phyloP scores from a whole-genome alignment of 1,140 invertebrate species.

The Eueides isabella region DNA sequence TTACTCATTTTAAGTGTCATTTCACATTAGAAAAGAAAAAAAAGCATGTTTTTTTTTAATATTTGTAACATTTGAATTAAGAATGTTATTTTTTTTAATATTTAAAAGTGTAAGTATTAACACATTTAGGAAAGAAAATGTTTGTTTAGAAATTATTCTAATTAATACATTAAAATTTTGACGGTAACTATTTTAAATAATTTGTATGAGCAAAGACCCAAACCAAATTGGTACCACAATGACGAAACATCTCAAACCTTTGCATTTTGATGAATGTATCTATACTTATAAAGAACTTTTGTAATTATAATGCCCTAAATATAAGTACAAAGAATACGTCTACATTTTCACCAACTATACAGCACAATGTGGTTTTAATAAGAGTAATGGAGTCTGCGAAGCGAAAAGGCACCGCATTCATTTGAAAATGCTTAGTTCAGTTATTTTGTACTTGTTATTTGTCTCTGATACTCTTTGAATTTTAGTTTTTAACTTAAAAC shows the following conservation, averaged over 20 bases:
- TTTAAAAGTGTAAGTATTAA: too few relatives aligned
- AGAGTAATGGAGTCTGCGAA: conserved; percentile 20
- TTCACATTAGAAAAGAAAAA: too few relatives aligned
- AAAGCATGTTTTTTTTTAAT: too few relatives aligned
- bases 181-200: not conserved
- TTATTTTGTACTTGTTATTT: conserved; percentile 20
- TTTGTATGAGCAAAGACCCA: not conserved
- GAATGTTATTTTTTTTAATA: too few relatives aligned
- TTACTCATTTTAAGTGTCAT: too few relatives aligned
- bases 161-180: too few relatives aligned
- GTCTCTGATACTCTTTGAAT: conserved; percentile 11
- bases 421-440: conserved; percentile 21
- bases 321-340: conserved; percentile 4
- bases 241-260: not conserved
- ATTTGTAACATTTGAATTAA: too few relatives aligned
- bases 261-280: not conserved
- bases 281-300: conserved; percentile 8
- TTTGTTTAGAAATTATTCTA: too few relatives aligned
- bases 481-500: not conserved
- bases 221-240: not conserved
- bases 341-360: conserved; percentile 15
- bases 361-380: conserved; percentile 18
- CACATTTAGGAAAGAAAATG: too few relatives aligned
- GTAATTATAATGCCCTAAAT: conserved; percentile 12
- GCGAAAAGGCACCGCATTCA: conserved; percentile 20